phyloP scores from a whole-genome alignment of 2,888 invertebrate species.

The Heterodera filipjevi region DNA sequence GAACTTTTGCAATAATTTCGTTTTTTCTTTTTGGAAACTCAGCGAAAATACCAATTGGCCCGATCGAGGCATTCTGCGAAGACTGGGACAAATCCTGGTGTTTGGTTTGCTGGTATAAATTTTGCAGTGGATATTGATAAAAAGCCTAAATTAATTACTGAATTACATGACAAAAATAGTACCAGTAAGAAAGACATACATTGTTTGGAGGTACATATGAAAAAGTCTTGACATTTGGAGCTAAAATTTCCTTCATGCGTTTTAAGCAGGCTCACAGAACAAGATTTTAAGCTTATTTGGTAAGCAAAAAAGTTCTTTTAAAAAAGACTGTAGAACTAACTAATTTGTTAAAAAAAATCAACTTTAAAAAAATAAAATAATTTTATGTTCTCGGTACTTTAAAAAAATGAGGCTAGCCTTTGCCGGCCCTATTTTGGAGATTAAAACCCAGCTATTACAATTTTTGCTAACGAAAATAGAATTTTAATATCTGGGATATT shows the following conservation, averaged over 20 bases:
- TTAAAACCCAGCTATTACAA: not conserved
- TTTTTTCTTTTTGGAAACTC: not conserved
- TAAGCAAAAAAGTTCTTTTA: too few species aligned
- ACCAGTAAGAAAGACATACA: not conserved
- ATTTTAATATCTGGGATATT: not conserved
- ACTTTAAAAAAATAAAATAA: too few species aligned
- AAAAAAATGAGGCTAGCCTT: too few species aligned
- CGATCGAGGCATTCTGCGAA: not conserved
- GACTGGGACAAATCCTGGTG: not conserved
- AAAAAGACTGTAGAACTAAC: too few species aligned
- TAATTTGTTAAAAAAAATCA: too few species aligned
- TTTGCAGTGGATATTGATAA: not conserved
- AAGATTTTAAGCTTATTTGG: too few species aligned
- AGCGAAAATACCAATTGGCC: not conserved
- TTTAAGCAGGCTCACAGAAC: too few species aligned
- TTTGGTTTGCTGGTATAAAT: not conserved
- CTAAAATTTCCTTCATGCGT: not conserved
- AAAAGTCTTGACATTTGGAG: not conserved
- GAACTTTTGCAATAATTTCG: not conserved
- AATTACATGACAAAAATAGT: not conserved
- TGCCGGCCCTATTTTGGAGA: too few species aligned
- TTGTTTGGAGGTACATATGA: not conserved
- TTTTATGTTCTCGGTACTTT: too few species aligned
- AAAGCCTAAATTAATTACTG: not conserved
- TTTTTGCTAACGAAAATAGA: too few species aligned